Conservation (phyloP, 1,140 invertebrate species). For the Pectinophora gossypiella region DNA sequence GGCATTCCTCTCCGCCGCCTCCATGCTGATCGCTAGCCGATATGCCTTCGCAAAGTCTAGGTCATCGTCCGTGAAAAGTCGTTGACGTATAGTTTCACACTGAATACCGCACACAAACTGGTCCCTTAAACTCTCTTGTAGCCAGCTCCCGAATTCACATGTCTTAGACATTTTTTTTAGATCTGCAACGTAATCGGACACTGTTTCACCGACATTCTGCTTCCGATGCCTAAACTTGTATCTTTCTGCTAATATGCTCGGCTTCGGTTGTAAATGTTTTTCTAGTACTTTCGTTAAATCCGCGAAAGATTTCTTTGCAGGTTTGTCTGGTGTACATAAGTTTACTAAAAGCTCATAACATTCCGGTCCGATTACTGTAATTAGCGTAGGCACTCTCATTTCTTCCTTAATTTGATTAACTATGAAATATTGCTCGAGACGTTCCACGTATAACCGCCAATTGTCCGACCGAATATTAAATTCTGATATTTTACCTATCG, state of each 20-base stretch:
- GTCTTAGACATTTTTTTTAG: slow-evolving; percentile 18
- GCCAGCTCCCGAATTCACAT: slow-evolving; percentile 18
- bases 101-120: too few species aligned
- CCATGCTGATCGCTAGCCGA: slow-evolving; percentile 2
- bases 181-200: slow-evolving; percentile 19
- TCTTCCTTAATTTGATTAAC: slow-evolving; percentile 23
- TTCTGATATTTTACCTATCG: slow-evolving; percentile 8
- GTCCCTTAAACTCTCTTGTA: slow-evolving; percentile 9
- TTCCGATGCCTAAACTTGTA: slow-evolving; percentile 32
- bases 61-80: neutral
- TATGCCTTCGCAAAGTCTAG: neutral
- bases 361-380: slow-evolving; percentile 30
- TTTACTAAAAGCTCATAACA: slow-evolving; percentile 27
- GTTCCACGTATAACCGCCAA: slow-evolving; percentile 20
- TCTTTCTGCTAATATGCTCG: slow-evolving; percentile 29
- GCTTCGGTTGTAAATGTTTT: slow-evolving; percentile 27
- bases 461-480: slow-evolving; percentile 7
- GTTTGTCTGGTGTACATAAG: slow-evolving; percentile 28
- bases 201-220: slow-evolving; percentile 12
- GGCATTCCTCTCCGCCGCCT: slow-evolving; percentile 6
- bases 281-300: slow-evolving; percentile 25
- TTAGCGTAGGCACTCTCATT: slow-evolving; percentile 21
- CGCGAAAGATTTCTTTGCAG: slow-evolving; percentile 18
- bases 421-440: too few species aligned
- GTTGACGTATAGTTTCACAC: neutral